A percentile compares a stretch with the other conserved stretches of the same genome.
phyloP scores from a whole-genome alignment of 2,797 vertebrate species.

The Cheracebus regulus region DNA sequence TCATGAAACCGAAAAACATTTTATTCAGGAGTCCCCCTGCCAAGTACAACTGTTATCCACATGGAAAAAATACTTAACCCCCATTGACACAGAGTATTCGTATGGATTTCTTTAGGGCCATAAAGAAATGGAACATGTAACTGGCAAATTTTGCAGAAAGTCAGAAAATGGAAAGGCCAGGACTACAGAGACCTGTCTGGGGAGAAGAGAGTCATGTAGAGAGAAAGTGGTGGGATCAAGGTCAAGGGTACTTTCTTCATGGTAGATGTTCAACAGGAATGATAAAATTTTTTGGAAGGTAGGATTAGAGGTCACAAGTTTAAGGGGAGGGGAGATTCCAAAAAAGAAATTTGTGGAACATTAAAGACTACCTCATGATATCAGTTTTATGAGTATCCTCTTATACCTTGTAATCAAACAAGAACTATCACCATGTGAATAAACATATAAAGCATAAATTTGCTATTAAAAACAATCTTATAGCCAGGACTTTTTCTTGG shows the following conservation, averaged over 20 bases:
- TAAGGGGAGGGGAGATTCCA: not conserved
- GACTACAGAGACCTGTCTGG: not conserved
- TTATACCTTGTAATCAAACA: not conserved
- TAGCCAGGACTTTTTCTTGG: not conserved
- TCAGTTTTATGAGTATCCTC: not conserved
- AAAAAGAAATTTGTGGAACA: not conserved
- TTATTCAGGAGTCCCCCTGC: not conserved
- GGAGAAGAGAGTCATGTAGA: not conserved
- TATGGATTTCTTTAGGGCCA: not conserved
- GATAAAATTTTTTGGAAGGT: not conserved
- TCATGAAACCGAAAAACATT: slow-evolving; percentile 7
- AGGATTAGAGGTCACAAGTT: not conserved
- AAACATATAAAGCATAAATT: slow-evolving; percentile 6
- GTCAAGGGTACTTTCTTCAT: not conserved
- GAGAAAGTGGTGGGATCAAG: not conserved
- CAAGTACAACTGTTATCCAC: slow-evolving; percentile 1
- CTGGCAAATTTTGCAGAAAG: not conserved
- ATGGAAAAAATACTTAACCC: slow-evolving; percentile 6
- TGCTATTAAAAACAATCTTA: not conserved
- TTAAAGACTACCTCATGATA: not conserved
- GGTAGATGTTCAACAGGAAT: not conserved
- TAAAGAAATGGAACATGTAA: not conserved
- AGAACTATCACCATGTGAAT: not conserved
- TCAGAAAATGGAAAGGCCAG: not conserved
- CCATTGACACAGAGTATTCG: not conserved